Conservation (phyloP, 92 coral and sea anemone genomes). For the Siderastrea radians region DNA sequence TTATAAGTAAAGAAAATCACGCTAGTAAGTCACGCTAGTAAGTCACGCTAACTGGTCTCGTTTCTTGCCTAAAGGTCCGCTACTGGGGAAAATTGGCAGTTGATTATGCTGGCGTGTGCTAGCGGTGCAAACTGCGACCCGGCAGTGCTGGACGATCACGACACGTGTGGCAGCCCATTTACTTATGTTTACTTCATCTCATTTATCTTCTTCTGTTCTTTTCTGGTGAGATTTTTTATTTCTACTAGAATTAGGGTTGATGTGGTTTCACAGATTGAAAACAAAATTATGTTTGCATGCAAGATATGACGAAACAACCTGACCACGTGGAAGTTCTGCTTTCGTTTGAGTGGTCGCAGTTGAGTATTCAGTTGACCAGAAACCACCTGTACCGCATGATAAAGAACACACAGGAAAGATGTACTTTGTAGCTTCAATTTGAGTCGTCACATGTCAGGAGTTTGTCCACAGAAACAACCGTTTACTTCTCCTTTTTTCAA, state of each 20-base stretch:
- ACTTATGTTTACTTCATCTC: slow-evolving; percentile 90
- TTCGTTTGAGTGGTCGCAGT: no score
- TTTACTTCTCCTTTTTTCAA: slow-evolving; percentile 4
- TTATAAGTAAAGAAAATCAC: no score
- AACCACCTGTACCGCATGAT: no score
- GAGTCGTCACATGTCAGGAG: no score
- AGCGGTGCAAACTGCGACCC: slow-evolving; percentile 80
- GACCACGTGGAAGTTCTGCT: no score
- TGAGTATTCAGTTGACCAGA: no score
- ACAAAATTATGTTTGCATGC: no score
- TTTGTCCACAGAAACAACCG: no score
- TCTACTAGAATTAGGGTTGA: not conserved
- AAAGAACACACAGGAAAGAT: no score
- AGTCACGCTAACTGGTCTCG: not conserved
- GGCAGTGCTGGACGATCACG: slow-evolving; percentile 29
- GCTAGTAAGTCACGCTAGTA: no score
- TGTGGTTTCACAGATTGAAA: not conserved
- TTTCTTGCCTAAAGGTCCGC: slow-evolving; percentile 77
- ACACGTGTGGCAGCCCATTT: slow-evolving; percentile 86
- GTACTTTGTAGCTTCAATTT: no score
- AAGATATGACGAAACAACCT: no score
- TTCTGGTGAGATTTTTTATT: slow-evolving; percentile 76
- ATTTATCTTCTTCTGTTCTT: slow-evolving; percentile 96
- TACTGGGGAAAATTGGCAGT: slow-evolving; percentile 98
- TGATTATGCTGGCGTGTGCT: slow-evolving; percentile 94